Conservation (phyloP, 2,113 vertebrate species). For the Gambusia affinis region DNA sequence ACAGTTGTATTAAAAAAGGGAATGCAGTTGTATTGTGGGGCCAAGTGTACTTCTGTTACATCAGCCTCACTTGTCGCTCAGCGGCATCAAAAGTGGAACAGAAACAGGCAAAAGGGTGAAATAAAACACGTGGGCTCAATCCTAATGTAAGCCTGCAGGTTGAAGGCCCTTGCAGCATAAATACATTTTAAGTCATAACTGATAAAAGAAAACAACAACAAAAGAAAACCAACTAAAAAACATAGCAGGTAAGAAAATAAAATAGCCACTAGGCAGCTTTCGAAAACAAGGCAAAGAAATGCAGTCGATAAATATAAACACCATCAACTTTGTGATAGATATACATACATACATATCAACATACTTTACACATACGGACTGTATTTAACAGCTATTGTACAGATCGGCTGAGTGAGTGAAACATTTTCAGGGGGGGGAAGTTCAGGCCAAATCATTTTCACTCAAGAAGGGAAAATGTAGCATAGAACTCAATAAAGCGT, state of each 20-base stretch:
- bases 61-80: slow-evolving; percentile 48
- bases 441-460: slow-evolving; percentile 51
- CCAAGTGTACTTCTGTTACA: slow-evolving; percentile 60
- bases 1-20: slow-evolving; percentile 52
- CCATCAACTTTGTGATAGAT: slow-evolving; percentile 79
- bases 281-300: slow-evolving; percentile 67
- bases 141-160: slow-evolving; percentile 53
- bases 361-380: slow-evolving; percentile 79
- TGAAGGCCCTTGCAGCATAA: slow-evolving; percentile 69
- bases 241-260: slow-evolving; percentile 67
- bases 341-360: slow-evolving; percentile 83
- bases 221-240: slow-evolving; percentile 35
- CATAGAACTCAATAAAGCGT: slow-evolving; percentile 74
- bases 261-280: slow-evolving; percentile 71
- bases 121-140: slow-evolving; percentile 52
- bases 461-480: slow-evolving; percentile 65
- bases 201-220: slow-evolving; percentile 40
- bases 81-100: slow-evolving; percentile 51
- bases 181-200: slow-evolving; percentile 66
- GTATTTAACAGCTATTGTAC: slow-evolving; percentile 72
- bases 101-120: slow-evolving; percentile 35
- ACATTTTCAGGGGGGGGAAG: slow-evolving; percentile 42
- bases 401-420: slow-evolving; percentile 61
- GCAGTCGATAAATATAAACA: slow-evolving; percentile 80
- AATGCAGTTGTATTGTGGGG: slow-evolving; percentile 44